phyloP scores from a whole-genome alignment of 1,140 invertebrate species.

The Psilanteris sp. region DNA sequence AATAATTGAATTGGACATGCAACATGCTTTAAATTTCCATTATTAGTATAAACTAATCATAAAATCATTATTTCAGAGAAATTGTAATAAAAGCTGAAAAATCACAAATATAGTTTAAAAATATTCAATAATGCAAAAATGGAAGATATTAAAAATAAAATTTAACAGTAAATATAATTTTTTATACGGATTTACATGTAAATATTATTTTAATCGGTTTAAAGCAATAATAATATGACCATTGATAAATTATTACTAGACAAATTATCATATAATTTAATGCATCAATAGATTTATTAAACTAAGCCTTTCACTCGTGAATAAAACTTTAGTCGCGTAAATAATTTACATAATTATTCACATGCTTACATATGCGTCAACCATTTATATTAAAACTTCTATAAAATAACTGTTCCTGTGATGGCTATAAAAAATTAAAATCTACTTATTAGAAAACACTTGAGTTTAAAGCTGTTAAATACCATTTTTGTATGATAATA shows the following conservation, averaged over 20 bases:
- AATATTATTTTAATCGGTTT: constrained; percentile 11
- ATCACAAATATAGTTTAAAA: too few relatives aligned
- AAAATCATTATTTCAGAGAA: too few relatives aligned
- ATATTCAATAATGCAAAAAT: too few relatives aligned
- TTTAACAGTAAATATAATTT: too few relatives aligned
- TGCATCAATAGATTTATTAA: constrained; percentile 39
- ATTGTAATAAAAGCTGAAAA: too few relatives aligned
- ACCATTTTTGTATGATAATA: neutral
- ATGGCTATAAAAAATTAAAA: constrained; percentile 9
- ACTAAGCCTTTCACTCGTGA: constrained; percentile 40
- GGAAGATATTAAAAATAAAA: too few relatives aligned
- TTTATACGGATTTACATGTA: neutral
- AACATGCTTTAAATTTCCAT: too few relatives aligned
- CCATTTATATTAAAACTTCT: constrained; percentile 7
- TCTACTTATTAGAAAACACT: neutral
- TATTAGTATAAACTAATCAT: too few relatives aligned
- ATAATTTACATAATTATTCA: constrained; percentile 47
- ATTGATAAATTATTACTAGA: constrained; percentile 19
- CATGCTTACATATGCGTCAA: neutral
- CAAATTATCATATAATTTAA: constrained; percentile 50
- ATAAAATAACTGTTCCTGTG: constrained; percentile 23
- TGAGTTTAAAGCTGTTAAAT: neutral
- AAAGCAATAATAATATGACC: constrained; percentile 16
- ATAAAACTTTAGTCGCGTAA: constrained; percentile 35
- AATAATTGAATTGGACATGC: too few relatives aligned